A percentile compares a stretch with the other conserved stretches of the same genome.
phyloP scores from a whole-genome alignment of 2,113 vertebrate genomes.

The Bubo bubo region DNA sequence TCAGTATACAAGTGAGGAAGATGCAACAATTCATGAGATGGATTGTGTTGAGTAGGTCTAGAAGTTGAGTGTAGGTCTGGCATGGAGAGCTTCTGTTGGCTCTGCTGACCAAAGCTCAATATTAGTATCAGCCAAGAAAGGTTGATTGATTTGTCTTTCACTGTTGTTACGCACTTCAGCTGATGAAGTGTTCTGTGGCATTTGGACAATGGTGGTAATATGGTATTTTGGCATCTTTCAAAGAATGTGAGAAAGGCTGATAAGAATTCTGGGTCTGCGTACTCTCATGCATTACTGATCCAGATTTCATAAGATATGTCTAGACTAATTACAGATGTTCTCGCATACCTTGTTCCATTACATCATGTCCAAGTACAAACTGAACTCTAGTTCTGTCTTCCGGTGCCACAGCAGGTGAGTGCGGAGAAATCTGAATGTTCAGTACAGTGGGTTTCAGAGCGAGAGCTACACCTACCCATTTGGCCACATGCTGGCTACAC shows the following conservation, averaged over 20 bases:
- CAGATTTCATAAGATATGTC: neutral
- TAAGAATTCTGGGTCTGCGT: neutral
- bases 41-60: neutral
- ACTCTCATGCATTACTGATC: neutral
- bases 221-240: neutral
- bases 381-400: neutral
- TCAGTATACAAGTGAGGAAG: neutral
- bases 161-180: neutral
- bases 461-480: neutral
- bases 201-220: neutral
- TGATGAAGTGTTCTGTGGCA: neutral
- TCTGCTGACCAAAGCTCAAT: neutral
- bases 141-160: neutral
- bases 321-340: neutral
- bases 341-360: neutral
- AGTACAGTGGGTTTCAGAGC: neutral
- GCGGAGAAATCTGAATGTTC: neutral
- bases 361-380: neutral
- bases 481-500: neutral
- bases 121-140: neutral
- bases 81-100: neutral
- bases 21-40: neutral
- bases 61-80: neutral
- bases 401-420: neutral
- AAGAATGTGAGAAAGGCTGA: neutral